Evolutionary conservation across 1,140 invertebrate species (phyloP), one percentile per base, ranked within the genome.

Genomic region (Helicoverpa armigera): DNA sequence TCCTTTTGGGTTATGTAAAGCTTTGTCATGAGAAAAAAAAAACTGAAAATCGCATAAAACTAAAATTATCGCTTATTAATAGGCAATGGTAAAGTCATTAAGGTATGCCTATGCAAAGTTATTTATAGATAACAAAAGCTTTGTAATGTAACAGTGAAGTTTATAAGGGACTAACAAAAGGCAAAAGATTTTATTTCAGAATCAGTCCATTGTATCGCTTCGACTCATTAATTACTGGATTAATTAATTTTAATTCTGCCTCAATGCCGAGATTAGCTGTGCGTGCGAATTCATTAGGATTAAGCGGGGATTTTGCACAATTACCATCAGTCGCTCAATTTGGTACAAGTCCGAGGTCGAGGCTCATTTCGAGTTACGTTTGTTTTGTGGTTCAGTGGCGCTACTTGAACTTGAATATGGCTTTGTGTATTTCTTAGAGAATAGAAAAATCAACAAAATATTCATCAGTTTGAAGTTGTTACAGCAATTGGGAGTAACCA

Each of bases 191-290:
- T 50, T 43, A 50, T 11, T 50, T 67, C 16, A 2, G 43, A 67
- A 50, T 14, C 10, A 18, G n/a, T 13, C 18, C 18, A 50, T 31
- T 67, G 43, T 69, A 69, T 69, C 16, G n/a, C 5, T 31, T 16
- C 31, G n/a, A 56, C 13, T 60, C 13, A 14, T 16, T 75, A 53
- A 75, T 50, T 61, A 63, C 14, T 50, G 9, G 50, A 18, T 60
- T 61, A 75, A 60, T 75, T 50, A 63, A 75, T 75, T 43, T 61
- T 75, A 61, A 75, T 75, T 75, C 16, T 50, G 18, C 5, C 14
- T 75, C 50, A 51, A 75, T 35, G 0, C 29, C 16, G 12, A 58
- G 53, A 23, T 73, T 73, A 16, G 58, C 53, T 56, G 70, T 58
- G 23, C 70, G 70, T 58, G 50, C 29, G 11, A 73, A 73, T 73